phyloP scores from a whole-genome alignment of 2,113 vertebrate genomes.

The Enhydra lutris region DNA sequence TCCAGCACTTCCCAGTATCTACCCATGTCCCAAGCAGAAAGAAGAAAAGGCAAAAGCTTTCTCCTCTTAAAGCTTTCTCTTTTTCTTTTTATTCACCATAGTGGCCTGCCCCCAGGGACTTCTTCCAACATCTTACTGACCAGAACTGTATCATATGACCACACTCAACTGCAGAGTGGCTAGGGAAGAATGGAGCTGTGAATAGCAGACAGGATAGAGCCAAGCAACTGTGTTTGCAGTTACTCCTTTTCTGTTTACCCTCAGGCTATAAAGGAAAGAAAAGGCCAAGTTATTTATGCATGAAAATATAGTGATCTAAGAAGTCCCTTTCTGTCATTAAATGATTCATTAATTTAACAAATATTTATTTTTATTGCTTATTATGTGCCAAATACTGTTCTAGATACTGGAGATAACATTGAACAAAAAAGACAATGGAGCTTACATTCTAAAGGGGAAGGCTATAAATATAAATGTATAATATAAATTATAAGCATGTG shows the following conservation, averaged over 20 bases:
- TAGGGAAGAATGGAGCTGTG: background rate
- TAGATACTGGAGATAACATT: background rate
- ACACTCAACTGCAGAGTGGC: background rate
- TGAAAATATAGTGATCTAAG: background rate
- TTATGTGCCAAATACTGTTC: background rate
- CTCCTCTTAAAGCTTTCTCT: background rate
- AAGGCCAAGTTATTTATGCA: background rate
- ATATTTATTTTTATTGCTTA: background rate
- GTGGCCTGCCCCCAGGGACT: background rate
- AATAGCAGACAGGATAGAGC: background rate
- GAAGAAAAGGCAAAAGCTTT: background rate
- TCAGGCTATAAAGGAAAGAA: background rate
- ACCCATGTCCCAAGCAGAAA: background rate
- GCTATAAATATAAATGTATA: background rate
- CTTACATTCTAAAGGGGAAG: background rate
- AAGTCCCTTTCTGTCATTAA: background rate
- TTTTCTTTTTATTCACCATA: conserved; percentile 29
- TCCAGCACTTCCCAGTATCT: background rate
- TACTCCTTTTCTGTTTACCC: background rate
- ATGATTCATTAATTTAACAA: conserved; percentile 3
- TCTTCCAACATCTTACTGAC: background rate
- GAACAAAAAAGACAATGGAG: background rate
- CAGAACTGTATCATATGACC: background rate
- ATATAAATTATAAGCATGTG: background rate
- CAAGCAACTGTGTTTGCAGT: background rate